phyloP scores from a whole-genome alignment of 2,113 vertebrate genomes.

The Bubo bubo region DNA sequence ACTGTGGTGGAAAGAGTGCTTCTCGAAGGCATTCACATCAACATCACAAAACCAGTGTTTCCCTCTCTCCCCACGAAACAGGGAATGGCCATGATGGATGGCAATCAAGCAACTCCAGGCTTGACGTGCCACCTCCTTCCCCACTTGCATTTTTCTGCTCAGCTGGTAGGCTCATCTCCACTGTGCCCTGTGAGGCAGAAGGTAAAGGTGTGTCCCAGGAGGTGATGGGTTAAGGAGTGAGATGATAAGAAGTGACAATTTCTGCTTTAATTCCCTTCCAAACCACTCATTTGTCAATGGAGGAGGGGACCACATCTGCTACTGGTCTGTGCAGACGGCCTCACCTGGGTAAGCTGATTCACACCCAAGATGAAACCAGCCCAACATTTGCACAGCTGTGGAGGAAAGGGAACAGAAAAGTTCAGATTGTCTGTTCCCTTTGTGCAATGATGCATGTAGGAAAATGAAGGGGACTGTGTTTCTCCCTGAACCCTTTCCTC shows the following conservation, averaged over 20 bases:
- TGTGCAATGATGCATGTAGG: neutral
- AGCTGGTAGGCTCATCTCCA: neutral
- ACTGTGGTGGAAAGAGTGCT: neutral
- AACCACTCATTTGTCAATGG: rapidly evolving
- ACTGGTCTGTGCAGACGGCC: neutral
- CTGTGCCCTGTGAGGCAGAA: neutral
- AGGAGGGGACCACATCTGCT: neutral
- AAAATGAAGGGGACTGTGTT: neutral
- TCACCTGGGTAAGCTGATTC: neutral
- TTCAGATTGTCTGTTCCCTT: neutral
- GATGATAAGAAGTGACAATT: neutral
- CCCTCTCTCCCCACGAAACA: rapidly evolving
- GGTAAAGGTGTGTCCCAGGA: neutral
- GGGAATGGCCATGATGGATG: rapidly evolving
- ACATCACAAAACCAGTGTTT: neutral
- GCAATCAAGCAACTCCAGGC: rapidly evolving
- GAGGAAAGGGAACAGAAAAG: neutral
- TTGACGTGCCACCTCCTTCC: neutral
- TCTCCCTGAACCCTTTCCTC: neutral
- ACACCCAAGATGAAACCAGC: neutral
- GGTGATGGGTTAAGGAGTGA: neutral
- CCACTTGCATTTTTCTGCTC: neutral
- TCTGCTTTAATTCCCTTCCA: neutral
- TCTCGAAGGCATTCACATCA: neutral
- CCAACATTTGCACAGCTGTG: neutral